Percentiles rank a stretch among this genome's conserved stretches.
phyloP scores from a whole-genome alignment of 1,140 invertebrate species.

The Megalopta genalis region DNA sequence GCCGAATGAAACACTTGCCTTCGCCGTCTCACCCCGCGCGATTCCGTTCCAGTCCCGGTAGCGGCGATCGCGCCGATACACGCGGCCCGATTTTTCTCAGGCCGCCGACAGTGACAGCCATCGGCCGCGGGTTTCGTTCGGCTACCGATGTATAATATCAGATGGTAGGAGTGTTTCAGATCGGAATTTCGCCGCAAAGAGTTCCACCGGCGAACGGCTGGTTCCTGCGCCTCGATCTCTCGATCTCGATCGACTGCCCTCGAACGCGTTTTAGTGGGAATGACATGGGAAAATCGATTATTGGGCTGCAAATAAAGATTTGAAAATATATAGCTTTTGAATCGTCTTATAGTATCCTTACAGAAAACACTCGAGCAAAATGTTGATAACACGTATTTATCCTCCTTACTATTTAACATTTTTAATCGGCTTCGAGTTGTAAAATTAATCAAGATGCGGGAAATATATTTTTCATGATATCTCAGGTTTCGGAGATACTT shows the following conservation, averaged over 20 bases:
- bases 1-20: not conserved
- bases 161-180: slow-evolving; percentile 16
- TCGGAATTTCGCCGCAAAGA: not conserved
- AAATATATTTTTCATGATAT: too few relatives aligned
- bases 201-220: not conserved
- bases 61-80: slow-evolving; percentile 34
- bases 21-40: slow-evolving; percentile 1
- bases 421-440: too few relatives aligned
- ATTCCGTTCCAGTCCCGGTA: slow-evolving; percentile 5
- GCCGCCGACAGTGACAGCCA: slow-evolving; percentile 30
- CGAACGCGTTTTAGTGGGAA: not conserved
- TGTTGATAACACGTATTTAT: too few relatives aligned
- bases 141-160: not conserved
- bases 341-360: too few relatives aligned
- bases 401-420: too few relatives aligned
- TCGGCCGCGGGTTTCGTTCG: slow-evolving; percentile 5
- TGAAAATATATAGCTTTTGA: too few relatives aligned
- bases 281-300: not conserved
- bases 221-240: not conserved
- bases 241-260: slow-evolving; percentile 16
- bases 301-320: too few relatives aligned
- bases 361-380: too few relatives aligned
- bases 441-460: too few relatives aligned
- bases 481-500: too few relatives aligned
- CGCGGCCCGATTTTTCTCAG: slow-evolving; percentile 33